These are phyloP conservation scores for Procambarus clarkii DNA, from an alignment of 1,140 invertebrate species.

Conservation along the genomic window DNA sequence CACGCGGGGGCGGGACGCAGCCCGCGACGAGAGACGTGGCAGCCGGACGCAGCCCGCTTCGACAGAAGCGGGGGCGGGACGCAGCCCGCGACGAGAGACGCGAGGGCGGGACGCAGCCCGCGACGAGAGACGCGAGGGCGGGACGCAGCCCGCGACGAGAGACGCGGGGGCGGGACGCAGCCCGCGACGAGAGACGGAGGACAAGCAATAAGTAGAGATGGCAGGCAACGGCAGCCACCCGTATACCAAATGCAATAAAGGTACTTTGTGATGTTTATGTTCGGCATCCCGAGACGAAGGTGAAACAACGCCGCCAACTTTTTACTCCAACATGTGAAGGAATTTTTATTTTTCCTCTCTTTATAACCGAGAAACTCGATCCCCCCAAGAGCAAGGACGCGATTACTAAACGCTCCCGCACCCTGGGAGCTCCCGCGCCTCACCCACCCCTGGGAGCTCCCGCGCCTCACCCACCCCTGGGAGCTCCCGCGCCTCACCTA, in stretches of 20 bases:
- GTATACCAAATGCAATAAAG: not conserved
- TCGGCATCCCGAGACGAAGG: not conserved
- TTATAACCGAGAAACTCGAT: slow-evolving; percentile 46
- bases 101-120: not conserved
- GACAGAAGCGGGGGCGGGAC: too few relatives aligned
- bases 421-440: not conserved
- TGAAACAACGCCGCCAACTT: slow-evolving; percentile 32
- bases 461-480: too few relatives aligned
- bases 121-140: not conserved
- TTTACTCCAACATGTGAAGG: slow-evolving; percentile 16
- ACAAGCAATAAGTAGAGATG: too few relatives aligned
- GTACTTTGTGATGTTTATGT: not conserved
- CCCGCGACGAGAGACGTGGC: too few relatives aligned
- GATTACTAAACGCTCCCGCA: slow-evolving; percentile 14
- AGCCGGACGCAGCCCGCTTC: too few relatives aligned
- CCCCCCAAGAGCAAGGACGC: not conserved
- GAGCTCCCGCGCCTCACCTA: too few relatives aligned
- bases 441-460: not conserved
- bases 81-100: not conserved
- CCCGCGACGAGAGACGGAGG: too few relatives aligned
- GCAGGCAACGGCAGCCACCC: not conserved
- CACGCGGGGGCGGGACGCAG: too few relatives aligned
- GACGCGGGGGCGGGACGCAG: too few relatives aligned
- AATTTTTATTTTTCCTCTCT: slow-evolving; percentile 42
- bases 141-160: not conserved